Evolutionary conservation across 2,113 vertebrate species (phyloP).

Genomic region (Amblyopsis rosae): DNA sequence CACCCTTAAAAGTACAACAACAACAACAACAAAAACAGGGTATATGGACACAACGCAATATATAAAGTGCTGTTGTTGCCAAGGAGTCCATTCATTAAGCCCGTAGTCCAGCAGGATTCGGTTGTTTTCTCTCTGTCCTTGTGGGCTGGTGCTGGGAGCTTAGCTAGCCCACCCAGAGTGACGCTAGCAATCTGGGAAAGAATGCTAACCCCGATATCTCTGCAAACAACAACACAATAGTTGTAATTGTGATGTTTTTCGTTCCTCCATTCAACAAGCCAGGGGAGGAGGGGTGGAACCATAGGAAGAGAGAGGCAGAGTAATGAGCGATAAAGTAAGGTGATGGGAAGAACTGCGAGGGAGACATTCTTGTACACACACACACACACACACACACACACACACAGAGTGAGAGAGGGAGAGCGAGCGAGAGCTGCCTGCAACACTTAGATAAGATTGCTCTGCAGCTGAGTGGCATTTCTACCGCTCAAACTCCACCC

Average conservation of each 20-base stretch:
- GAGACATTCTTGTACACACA: constrained; percentile 11
- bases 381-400: constrained; percentile 8
- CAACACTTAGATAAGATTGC: constrained; percentile 71
- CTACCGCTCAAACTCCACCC: constrained; percentile 52
- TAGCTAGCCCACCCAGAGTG: constrained; percentile 39
- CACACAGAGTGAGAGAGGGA: constrained; percentile 9
- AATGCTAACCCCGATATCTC: constrained; percentile 20
- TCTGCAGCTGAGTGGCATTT: constrained; percentile 61
- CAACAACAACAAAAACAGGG: constrained; percentile 16
- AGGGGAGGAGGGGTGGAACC: not conserved
- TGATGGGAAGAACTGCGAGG: constrained; percentile 18
- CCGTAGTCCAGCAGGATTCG: constrained; percentile 27
- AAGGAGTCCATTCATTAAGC: constrained; percentile 68
- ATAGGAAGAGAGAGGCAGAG: not conserved
- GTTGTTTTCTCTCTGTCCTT: constrained; percentile 18
- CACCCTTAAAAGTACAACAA: not conserved
- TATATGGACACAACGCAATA: constrained; percentile 34
- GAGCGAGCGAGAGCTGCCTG: constrained; percentile 47
- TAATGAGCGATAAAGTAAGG: constrained; percentile 18
- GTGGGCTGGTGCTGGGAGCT: constrained; percentile 33
- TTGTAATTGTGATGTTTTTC: constrained; percentile 48
- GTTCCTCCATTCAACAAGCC: constrained; percentile 5
- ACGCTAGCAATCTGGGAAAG: constrained; percentile 18
- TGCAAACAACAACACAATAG: constrained; percentile 24
- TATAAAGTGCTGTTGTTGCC: constrained; percentile 58